These are phyloP conservation scores for Muscicapa comitata DNA, from an alignment of 2,797 vertebrate genomes.

Conservation along the genomic window DNA sequence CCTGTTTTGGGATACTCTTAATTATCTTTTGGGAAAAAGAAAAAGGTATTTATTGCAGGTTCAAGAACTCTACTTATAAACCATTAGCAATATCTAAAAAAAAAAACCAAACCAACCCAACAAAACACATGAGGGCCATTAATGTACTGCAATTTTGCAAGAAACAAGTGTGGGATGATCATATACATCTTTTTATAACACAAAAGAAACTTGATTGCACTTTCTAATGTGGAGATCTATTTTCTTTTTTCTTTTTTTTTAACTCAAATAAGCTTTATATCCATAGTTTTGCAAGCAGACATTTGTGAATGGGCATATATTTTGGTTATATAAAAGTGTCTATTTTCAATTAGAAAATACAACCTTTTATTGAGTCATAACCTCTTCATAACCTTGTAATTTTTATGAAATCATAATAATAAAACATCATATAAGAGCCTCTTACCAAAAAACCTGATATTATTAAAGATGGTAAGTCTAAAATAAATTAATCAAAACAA, in stretches of 20 bases:
- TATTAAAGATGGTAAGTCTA: neutral
- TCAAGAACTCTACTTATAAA: neutral
- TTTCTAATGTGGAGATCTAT: neutral
- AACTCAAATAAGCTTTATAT: neutral
- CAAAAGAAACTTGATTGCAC: neutral
- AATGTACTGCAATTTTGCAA: rapidly evolving
- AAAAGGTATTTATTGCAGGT: neutral
- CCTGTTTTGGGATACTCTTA: neutral
- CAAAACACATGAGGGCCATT: neutral
- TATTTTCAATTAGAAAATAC: neutral
- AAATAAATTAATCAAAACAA: neutral
- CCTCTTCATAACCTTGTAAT: neutral
- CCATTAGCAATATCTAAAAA: neutral
- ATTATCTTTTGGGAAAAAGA: neutral
- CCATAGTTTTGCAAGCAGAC: neutral
- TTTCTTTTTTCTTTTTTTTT: neutral
- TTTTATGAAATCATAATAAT: neutral
- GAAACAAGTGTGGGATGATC: neutral
- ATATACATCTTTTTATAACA: neutral
- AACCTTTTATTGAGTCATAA: neutral
- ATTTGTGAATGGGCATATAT: neutral
- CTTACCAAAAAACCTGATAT: neutral
- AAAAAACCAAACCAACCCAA: too few relatives aligned
- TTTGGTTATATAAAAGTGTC: neutral
- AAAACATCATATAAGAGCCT: neutral